Base-by-base conservation (phyloP, 2,113 vertebrate genomes). In the Zosterops lateralis region DNA sequence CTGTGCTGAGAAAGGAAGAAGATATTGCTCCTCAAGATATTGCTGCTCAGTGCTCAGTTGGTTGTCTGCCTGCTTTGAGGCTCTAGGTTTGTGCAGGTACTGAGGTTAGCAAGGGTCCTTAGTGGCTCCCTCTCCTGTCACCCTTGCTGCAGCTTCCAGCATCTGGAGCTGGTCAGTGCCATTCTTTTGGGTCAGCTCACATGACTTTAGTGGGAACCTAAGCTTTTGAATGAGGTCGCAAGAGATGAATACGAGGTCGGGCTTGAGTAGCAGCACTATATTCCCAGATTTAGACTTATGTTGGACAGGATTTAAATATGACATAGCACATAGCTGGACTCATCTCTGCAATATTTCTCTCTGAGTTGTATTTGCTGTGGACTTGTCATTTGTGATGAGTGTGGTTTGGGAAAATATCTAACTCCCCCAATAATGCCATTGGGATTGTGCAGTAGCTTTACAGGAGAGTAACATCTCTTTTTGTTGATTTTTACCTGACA, bases 381-480 rank as follows among this genome's bases (percentile, higher is more conserved):
- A 58, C 3, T 66, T 83, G 12, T 8, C 31, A 21, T 14, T 56
- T 48, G 47, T 24, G 47, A 48, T 48, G 57, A 34, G 10, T 2
- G 4, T 50, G 31, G 11, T 56, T 47, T 72, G 21, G 29, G 44
- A 75, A 58, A 53, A 22, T 38, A 1, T 20, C 1, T 4, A 44
- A 57, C 40, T 66, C 5, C 6, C 3, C 12, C 10, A 13, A 0
- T 11, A 77, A 7, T 36, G 56, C 3, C 2, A 12, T 24, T 58
- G 18, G 53, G 31, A 40, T 24, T 42, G 17, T 42, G 12, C 26
- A 57, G 3, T 18, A 72, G 50, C 14, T 87, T 50, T 21, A 32
- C 9, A 1, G 21, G 14, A 20, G 4, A 61, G 2, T 17, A 73
- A 50, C 20, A 68, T 60, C 7, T 32, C 6, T 29, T 83, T 75